These are phyloP conservation scores for Mionectes macconnelli DNA, from an alignment of 2,113 vertebrate genomes.

Conservation along the genomic window DNA sequence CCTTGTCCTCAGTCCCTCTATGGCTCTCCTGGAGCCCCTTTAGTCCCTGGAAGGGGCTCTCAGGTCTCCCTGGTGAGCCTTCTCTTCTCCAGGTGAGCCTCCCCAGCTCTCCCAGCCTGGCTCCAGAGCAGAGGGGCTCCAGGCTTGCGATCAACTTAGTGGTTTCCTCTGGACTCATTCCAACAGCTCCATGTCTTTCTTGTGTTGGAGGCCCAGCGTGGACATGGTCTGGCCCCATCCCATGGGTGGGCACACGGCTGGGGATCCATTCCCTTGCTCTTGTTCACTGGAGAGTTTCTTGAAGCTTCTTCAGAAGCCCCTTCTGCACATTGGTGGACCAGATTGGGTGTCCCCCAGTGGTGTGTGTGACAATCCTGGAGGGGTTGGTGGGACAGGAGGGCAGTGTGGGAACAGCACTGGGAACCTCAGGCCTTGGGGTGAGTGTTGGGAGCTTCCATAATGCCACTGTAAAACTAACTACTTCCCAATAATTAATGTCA, in stretches of 20 bases:
- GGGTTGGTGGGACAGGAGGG: neutral
- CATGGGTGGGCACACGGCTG: neutral
- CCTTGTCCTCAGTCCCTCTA: neutral
- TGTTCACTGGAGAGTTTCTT: neutral
- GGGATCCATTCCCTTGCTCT: neutral
- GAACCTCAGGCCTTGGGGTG: neutral
- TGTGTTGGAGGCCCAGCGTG: neutral
- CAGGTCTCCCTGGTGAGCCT: neutral
- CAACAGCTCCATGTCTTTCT: neutral
- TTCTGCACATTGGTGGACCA: neutral
- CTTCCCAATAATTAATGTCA: slow-evolving; percentile 53
- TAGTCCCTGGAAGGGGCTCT: rapidly evolving
- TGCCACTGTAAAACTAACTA: neutral
- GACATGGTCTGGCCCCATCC: neutral
- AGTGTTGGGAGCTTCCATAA: neutral
- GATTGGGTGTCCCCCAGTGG: rapidly evolving
- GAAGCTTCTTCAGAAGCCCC: neutral
- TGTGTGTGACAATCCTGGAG: neutral
- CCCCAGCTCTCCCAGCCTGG: neutral
- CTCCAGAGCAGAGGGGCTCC: neutral
- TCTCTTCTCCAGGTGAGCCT: neutral
- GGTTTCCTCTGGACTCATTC: rapidly evolving
- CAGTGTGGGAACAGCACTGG: neutral
- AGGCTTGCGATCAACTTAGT: rapidly evolving
- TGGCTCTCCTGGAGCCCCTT: neutral